These are phyloP conservation scores for Flexamia atlantica DNA, from an alignment of 2,888 invertebrate genomes.

Conservation along the genomic window DNA sequence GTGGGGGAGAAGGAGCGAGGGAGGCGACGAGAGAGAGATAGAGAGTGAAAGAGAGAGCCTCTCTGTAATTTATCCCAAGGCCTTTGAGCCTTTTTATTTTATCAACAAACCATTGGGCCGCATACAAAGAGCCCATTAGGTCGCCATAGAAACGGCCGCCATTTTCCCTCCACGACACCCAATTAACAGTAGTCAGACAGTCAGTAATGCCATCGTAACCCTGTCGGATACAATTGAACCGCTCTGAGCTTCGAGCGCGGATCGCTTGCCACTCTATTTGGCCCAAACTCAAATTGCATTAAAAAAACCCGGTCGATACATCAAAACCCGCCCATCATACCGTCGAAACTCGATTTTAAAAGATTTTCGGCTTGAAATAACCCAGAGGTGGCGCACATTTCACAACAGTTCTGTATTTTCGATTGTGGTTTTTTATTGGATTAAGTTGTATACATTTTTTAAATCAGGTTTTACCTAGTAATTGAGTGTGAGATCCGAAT, in stretches of 20 bases:
- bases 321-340: neutral
- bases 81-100: slow-evolving; percentile 59
- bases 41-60: no score
- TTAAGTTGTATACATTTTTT: no score
- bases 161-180: slow-evolving; percentile 39
- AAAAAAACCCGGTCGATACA: neutral
- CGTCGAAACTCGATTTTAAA: neutral
- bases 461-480: no score
- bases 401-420: no score
- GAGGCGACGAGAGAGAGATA: slow-evolving; percentile 1
- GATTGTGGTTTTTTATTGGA: no score
- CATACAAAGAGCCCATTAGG: slow-evolving; percentile 62
- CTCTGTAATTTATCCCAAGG: slow-evolving; percentile 50
- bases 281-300: slow-evolving; percentile 10
- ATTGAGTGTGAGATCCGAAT: no score
- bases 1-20: slow-evolving; percentile 1
- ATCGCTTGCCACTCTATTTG: slow-evolving; percentile 34
- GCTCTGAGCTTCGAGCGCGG: neutral
- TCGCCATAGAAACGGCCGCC: slow-evolving; percentile 48
- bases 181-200: slow-evolving; percentile 57
- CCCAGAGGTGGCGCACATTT: no score
- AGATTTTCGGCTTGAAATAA: no score
- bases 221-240: slow-evolving; percentile 36
- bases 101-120: slow-evolving; percentile 60
- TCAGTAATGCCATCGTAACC: slow-evolving; percentile 43